phyloP scores from a whole-genome alignment of 2,113 vertebrate genomes.

The Fukomys damarensis region DNA sequence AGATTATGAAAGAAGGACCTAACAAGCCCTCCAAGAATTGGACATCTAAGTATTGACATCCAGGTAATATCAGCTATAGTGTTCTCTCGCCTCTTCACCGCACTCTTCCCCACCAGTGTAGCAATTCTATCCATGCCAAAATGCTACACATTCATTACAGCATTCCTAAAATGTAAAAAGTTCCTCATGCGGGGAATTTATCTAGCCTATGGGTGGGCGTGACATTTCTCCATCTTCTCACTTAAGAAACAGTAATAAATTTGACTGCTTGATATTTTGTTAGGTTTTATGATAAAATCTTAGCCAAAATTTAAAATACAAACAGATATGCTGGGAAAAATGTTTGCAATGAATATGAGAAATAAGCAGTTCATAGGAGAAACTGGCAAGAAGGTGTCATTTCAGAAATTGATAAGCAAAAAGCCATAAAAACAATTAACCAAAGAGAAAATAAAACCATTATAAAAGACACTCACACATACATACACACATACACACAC shows the following conservation, averaged over 20 bases:
- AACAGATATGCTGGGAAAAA: slow-evolving; percentile 7
- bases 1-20: neutral
- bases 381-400: neutral
- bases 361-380: neutral
- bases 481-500: neutral
- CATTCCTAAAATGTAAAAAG: neutral
- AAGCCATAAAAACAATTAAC: slow-evolving; percentile 14
- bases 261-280: neutral
- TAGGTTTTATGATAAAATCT: slow-evolving; percentile 27
- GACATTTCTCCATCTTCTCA: neutral
- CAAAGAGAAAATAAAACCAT: slow-evolving; percentile 34
- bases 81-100: neutral
- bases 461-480: neutral
- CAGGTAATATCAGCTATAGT: neutral
- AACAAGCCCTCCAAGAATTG: neutral
- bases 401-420: neutral
- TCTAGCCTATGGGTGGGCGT: neutral
- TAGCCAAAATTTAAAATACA: slow-evolving; percentile 40
- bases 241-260: slow-evolving; percentile 23
- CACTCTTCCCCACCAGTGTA: neutral
- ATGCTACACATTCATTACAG: neutral
- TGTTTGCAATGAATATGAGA: slow-evolving; percentile 23
- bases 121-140: neutral
- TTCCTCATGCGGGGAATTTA: neutral
- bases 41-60: neutral